These are phyloP conservation scores for Parambassis ranga DNA, from an alignment of 2,797 vertebrate species.

Conservation along the genomic window DNA sequence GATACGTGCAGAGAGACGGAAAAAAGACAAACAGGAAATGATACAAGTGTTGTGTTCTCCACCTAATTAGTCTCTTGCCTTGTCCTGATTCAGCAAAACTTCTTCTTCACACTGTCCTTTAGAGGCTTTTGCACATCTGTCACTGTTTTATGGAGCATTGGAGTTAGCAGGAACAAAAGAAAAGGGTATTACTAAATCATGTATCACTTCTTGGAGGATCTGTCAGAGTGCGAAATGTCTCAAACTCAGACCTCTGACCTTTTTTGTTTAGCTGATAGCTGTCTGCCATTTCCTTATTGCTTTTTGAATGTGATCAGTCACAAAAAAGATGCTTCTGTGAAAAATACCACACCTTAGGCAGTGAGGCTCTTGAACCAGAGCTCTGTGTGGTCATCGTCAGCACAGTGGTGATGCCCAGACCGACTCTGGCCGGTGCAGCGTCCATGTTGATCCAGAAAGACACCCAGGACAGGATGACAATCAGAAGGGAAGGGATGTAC, in stretches of 20 bases:
- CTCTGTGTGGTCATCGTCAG: constrained; percentile 97
- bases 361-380: constrained; percentile 91
- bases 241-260: constrained; percentile 9
- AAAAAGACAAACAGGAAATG: neutral
- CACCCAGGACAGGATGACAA: constrained; percentile 94
- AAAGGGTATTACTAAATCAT: constrained; percentile 17
- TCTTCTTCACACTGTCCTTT: neutral
- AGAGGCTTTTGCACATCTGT: neutral
- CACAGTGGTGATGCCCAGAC: constrained; percentile 93
- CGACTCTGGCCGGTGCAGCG: constrained; percentile 89
- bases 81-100: constrained; percentile 18
- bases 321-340: neutral
- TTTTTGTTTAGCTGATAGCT: neutral
- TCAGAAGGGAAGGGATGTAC: constrained; percentile 96
- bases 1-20: neutral
- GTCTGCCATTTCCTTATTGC: neutral
- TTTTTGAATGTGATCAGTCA: neutral
- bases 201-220: neutral
- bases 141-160: neutral
- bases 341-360: constrained; percentile 94
- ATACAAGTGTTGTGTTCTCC: constrained; percentile 2
- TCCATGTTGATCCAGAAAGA: constrained; percentile 98
- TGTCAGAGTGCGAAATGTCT: constrained; percentile 36
- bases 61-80: neutral
- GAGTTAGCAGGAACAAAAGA: constrained; percentile 6